Base-by-base conservation (phyloP, 2,113 vertebrate species). In the Gracilinanus agilis region DNA sequence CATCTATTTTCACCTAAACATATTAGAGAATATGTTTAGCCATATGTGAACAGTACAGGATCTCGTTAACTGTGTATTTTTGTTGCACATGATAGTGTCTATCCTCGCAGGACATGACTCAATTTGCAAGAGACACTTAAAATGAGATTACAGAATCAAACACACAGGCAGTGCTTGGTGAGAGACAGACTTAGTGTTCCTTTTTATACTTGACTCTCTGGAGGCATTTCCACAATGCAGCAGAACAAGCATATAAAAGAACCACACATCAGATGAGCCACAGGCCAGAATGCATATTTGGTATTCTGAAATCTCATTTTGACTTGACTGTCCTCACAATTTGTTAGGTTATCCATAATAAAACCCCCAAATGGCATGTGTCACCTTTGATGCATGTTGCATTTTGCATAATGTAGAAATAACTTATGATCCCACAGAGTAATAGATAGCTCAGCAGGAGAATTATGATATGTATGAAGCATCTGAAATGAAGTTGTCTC, bases 351-450 rank as follows among this genome's bases (percentile, higher is more conserved):
- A 89, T 1, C 44, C 93, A 40, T n/a, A 95, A 94, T 89, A 93
- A 94, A 95, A 25, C 23, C n/a, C 67, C 44, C 1, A 94, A 94
- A 93, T 95, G 8, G 0, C 24, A 11, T 0, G 4, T 61, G 55
- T 56, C 61, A 83, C 61, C 88, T 97, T 93, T 44, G 7, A 89
- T 25, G 3, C 21, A 25, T 4, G 8, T 55, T 90, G 0, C 3
- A 93, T 94, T 97, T 97, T 91, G 54, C 13, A 90, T 96, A 44
- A 94, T 96, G 34, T 24, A 92, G 93, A 96, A 96, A 95, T 40
- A 95, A 16, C 3, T 44, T 90, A 56, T 1, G 58, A 96, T 96
- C 53, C 61, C 54, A 10, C 23, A 54, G 44, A 90, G 34, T 91
- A 96, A 95, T 0, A 54, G 9, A 53, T 94, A 10, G 53, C 53